These are phyloP conservation scores for Cyanoderma ruficeps DNA, from an alignment of 2,113 vertebrate genomes.

Conservation along the genomic window DNA sequence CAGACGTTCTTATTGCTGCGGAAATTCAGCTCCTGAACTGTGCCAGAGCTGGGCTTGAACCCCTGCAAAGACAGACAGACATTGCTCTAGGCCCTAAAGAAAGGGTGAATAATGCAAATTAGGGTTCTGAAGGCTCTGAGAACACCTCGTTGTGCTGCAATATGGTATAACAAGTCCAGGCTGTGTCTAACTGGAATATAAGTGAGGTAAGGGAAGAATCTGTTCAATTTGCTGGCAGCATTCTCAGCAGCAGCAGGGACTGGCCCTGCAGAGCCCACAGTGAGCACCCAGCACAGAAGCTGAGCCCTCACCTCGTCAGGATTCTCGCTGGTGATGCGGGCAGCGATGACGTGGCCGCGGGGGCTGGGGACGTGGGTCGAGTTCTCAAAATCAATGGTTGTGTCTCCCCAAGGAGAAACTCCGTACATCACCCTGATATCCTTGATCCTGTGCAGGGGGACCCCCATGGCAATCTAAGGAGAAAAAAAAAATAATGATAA, in stretches of 20 bases:
- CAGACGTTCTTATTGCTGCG: slow-evolving; percentile 99
- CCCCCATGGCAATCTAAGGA: slow-evolving; percentile 93
- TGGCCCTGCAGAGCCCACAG: not conserved
- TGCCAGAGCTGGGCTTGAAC: slow-evolving; percentile 98
- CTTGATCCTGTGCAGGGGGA: slow-evolving; percentile 95
- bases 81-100: not conserved
- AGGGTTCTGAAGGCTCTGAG: not conserved
- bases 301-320: slow-evolving; percentile 88
- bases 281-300: accelerated
- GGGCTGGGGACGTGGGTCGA: slow-evolving; percentile 88
- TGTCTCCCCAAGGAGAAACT: slow-evolving; percentile 92
- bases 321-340: slow-evolving; percentile 98
- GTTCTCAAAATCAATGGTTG: slow-evolving; percentile 90
- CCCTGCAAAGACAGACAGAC: slow-evolving; percentile 78
- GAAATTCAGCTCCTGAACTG: slow-evolving; percentile 97
- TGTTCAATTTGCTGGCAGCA: not conserved
- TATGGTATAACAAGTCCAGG: accelerated
- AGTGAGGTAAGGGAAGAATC: not conserved
- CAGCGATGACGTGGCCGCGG: slow-evolving; percentile 95
- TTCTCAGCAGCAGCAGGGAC: not conserved
- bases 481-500: not conserved
- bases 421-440: slow-evolving; percentile 96
- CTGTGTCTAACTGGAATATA: not conserved
- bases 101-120: not conserved
- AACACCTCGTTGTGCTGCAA: not conserved